Base-by-base conservation (phyloP, 2,888 invertebrate species). In the Aleiodes leptofemur region DNA sequence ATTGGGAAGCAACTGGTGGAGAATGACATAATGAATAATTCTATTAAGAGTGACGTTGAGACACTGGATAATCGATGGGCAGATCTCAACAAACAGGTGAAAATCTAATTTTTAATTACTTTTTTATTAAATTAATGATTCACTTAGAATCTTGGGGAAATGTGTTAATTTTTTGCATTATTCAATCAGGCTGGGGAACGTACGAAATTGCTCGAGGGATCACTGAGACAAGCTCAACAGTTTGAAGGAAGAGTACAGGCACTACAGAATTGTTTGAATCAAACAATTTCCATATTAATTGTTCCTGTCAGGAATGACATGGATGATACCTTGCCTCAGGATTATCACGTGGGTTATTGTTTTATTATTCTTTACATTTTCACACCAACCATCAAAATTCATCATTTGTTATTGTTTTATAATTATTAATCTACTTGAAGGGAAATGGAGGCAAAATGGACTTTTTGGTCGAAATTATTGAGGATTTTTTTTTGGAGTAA, bases 281-380 rank as follows among this genome's bases (percentile, higher is more conserved):
- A 93, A 85, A 92, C 94, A 83, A 93, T 94, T 86, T 92, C 92
- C 83, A 91, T 93, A 86, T 91, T 95, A 85, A 92, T 92, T 83
- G 93, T 94, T 82, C 92, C 95, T 84, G 91, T 95, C 81, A 93
- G 94, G 84, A 94, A 94, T 85, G 96, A 96, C 90, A 92, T 95
- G 79, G 94, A 95, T 79, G 94, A 94, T 86, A 95, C 96, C 90
- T 91, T 95, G 83, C 96, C 96, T 50, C 94, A 95, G 84, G 95
- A 96, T 85, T 92, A 93, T 82, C 93, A 94, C 91, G 93, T 93
- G 87, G 85, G 89, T 86, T 77, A 69, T 76, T 77, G 76, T n/a
- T 55, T 77, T 56, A 69, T 38, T 55, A 55, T 61, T 34, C 13
- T n/a, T 1, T 2, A 23, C 23, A 23, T 23, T 23, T 23, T 23